These are phyloP conservation scores for Oncopodura yosiiana DNA, from an alignment of 1,140 invertebrate species.

Conservation along the genomic window DNA sequence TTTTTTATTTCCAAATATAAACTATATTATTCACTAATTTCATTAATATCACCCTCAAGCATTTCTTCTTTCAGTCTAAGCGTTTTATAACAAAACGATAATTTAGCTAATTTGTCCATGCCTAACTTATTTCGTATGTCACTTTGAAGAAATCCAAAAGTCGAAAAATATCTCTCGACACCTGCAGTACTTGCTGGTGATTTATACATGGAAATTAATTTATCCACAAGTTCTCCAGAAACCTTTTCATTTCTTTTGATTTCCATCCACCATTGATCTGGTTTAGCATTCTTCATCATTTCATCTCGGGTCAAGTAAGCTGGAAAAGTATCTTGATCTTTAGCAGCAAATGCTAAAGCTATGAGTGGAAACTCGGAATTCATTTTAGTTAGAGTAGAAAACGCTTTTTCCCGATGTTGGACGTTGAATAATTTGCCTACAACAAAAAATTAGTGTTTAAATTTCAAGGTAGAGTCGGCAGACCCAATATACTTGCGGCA, in stretches of 20 bases:
- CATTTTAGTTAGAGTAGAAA: not conserved
- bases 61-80: not conserved
- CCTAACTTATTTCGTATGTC: not conserved
- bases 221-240: not conserved
- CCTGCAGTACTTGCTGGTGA: conserved; percentile 1
- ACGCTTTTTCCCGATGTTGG: not conserved
- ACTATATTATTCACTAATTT: no score
- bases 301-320: not conserved
- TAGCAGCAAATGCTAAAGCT: not conserved
- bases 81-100: not conserved
- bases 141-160: conserved; percentile 6
- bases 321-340: not conserved
- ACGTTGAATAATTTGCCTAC: no score
- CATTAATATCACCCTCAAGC: no score
- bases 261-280: conserved; percentile 5
- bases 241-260: not conserved
- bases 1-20: no score
- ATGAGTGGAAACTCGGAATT: not conserved
- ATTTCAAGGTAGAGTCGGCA: no score
- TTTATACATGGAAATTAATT: not conserved
- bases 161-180: conserved; percentile 12
- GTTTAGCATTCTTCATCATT: not conserved
- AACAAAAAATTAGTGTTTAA: no score
- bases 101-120: conserved; percentile 5
- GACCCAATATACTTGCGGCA: no score